A percentile compares a stretch with the other conserved stretches of the same genome.
Conservation (phyloP, 2,113 vertebrate species). For the Macroglossus sobrinus region DNA sequence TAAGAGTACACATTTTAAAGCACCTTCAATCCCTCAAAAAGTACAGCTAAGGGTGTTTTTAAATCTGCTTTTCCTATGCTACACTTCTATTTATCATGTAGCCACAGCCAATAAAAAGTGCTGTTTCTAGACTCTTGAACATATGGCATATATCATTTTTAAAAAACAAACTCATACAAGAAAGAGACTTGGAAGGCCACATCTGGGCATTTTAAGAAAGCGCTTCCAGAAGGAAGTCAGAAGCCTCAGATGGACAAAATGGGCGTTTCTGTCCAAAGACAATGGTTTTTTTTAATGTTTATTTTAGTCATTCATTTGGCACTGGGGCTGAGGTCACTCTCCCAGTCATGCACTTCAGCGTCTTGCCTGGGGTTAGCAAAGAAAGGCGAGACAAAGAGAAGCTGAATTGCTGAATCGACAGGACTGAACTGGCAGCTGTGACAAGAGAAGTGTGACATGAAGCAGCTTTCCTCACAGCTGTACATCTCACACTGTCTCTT, state of each 20-base stretch:
- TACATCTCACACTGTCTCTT: not conserved
- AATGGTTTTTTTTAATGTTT: not conserved
- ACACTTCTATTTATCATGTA: not conserved
- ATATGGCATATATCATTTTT: conserved; percentile 25
- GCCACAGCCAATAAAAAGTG: not conserved
- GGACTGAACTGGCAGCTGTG: not conserved
- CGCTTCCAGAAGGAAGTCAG: conserved; percentile 26
- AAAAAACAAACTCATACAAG: not conserved
- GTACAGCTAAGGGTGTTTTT: not conserved
- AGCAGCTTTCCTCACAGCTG: not conserved
- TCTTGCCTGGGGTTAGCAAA: not conserved
- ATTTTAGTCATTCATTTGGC: not conserved
- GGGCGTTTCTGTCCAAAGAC: not conserved
- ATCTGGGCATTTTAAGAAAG: conserved; percentile 36
- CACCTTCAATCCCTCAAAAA: not conserved
- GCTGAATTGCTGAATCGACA: not conserved
- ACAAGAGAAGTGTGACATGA: not conserved
- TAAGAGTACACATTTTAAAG: conserved; percentile 4
- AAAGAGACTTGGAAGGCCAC: conserved; percentile 25
- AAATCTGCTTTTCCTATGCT: not conserved
- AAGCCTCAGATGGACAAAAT: conserved; percentile 20
- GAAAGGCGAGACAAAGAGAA: not conserved
- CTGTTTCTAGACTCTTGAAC: conserved; percentile 6
- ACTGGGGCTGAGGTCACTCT: not conserved
- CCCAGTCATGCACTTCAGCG: not conserved